phyloP scores from a whole-genome alignment of 2,888 invertebrate species.

The Caenorhabditis drosophilae region DNA sequence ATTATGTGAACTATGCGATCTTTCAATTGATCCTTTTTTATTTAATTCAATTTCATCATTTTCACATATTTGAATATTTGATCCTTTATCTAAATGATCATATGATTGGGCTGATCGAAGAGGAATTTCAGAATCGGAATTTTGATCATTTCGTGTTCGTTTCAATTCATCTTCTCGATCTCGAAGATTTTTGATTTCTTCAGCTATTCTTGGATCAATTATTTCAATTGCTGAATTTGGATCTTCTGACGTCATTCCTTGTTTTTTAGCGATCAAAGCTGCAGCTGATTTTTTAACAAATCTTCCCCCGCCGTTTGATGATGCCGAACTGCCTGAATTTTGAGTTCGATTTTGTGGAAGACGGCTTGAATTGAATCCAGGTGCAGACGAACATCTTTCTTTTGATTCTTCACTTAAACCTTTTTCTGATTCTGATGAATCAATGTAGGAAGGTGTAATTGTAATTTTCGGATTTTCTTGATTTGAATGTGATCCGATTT shows the following conservation, averaged over 20 bases:
- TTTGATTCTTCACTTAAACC: no score
- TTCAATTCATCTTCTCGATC: constrained; percentile 73
- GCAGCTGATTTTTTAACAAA: constrained; percentile 60
- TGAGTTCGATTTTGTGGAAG: no score
- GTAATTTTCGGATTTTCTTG: no score
- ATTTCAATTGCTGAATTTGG: constrained; percentile 44
- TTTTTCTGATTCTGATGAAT: constrained; percentile 2
- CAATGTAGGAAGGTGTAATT: background rate
- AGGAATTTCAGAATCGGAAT: background rate
- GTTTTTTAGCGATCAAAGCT: constrained; percentile 53
- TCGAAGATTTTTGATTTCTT: constrained; percentile 72
- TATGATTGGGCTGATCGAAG: background rate
- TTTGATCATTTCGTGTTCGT: constrained; percentile 54
- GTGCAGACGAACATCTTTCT: no score
- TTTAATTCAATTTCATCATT: background rate
- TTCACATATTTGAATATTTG: background rate
- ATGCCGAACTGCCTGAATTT: no score
- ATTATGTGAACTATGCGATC: constrained; percentile 43
- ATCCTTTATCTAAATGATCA: background rate
- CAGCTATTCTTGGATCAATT: constrained; percentile 54
- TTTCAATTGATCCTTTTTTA: constrained; percentile 19
- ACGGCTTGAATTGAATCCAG: no score
- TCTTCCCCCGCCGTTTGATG: constrained; percentile 34
- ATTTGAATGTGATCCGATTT: no score
- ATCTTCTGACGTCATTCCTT: constrained; percentile 41